phyloP scores from a whole-genome alignment of 2,113 vertebrate species.

The Rutilus rutilus region DNA sequence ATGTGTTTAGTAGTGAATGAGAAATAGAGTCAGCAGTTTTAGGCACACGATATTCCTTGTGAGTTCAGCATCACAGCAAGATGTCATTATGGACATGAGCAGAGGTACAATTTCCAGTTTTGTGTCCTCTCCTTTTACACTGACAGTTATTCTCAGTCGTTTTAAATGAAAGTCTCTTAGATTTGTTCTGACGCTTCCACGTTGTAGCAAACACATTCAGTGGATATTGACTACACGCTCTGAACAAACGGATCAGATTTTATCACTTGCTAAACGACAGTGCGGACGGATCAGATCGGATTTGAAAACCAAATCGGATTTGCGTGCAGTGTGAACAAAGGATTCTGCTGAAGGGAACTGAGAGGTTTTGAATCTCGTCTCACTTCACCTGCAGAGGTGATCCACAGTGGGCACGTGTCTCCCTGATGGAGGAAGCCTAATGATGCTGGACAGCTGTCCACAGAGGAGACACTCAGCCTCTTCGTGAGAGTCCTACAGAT shows the following conservation, averaged over 20 bases:
- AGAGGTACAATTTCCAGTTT: slow-evolving; percentile 27
- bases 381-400: slow-evolving; percentile 29
- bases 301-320: slow-evolving; percentile 23
- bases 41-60: neutral
- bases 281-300: neutral
- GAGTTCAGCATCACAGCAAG: neutral
- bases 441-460: slow-evolving; percentile 48
- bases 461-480: slow-evolving; percentile 38
- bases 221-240: neutral
- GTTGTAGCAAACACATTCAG: neutral
- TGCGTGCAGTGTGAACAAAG: neutral
- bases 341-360: neutral
- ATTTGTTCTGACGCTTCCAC: slow-evolving; percentile 13
- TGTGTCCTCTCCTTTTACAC: neutral
- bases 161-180: neutral
- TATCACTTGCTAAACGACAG: neutral
- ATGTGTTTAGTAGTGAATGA: slow-evolving; percentile 3
- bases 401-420: slow-evolving; percentile 4
- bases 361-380: slow-evolving; percentile 16
- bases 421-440: slow-evolving; percentile 29
- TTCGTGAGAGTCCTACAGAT: slow-evolving; percentile 44
- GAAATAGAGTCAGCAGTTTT: slow-evolving; percentile 22
- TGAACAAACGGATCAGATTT: slow-evolving; percentile 19
- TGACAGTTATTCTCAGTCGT: neutral
- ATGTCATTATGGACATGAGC: slow-evolving; percentile 12